Conservation (phyloP, 2,797 vertebrate species). For the Vultur gryphus region DNA sequence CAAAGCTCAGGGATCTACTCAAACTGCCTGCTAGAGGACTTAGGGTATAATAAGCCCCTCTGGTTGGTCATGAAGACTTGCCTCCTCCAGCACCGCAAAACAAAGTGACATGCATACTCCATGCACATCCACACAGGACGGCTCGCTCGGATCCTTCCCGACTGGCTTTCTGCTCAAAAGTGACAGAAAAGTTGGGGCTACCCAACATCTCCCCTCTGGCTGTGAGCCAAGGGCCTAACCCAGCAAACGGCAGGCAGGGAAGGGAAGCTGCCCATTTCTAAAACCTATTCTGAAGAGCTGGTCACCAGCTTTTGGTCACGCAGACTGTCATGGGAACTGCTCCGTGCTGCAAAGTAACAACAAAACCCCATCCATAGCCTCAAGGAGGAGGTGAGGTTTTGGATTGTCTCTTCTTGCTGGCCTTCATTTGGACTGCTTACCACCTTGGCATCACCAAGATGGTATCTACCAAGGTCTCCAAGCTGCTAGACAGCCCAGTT, state of each 20-base stretch:
- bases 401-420: background rate
- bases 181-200: background rate
- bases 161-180: background rate
- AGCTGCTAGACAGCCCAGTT: background rate
- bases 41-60: background rate
- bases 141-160: accelerated
- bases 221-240: background rate
- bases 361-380: background rate
- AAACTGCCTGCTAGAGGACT: background rate
- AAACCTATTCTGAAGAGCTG: background rate
- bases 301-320: background rate
- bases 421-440: background rate
- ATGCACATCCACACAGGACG: accelerated
- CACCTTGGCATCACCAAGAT: background rate
- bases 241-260: background rate
- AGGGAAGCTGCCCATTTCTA: background rate
- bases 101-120: background rate
- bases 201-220: background rate
- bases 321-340: background rate
- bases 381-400: background rate
- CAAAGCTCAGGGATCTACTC: background rate
- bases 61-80: background rate
- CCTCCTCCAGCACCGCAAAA: background rate
- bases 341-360: background rate
- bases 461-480: background rate